phyloP scores from a whole-genome alignment of 2,113 vertebrate genomes.

The Anas platyrhynchos region DNA sequence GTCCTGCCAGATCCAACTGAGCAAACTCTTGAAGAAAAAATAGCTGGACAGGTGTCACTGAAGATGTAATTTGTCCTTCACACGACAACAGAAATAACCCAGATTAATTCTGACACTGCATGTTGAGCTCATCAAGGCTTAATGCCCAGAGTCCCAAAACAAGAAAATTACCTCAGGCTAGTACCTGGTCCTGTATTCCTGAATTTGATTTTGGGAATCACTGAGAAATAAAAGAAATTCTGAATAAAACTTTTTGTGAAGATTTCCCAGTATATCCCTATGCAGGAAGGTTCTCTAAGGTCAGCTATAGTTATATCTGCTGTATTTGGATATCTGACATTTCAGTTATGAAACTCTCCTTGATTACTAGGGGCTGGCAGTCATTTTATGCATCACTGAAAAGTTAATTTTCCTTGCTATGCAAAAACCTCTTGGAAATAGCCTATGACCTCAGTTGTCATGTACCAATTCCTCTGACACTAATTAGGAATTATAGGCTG shows the following conservation, averaged over 20 bases:
- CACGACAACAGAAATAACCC: neutral
- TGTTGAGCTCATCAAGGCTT: neutral
- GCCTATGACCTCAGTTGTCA: neutral
- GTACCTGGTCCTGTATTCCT: neutral
- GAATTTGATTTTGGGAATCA: neutral
- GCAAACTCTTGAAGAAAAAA: neutral
- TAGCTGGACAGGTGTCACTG: neutral
- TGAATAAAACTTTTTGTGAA: neutral
- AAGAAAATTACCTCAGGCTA: neutral
- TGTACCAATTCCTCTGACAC: slow-evolving; percentile 10
- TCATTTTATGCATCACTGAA: neutral
- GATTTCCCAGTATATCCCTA: neutral
- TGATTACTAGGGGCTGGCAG: neutral
- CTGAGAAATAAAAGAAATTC: neutral
- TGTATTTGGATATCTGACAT: neutral
- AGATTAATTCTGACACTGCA: neutral
- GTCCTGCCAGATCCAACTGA: neutral
- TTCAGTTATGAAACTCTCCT: neutral
- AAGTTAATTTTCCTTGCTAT: neutral
- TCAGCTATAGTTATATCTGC: neutral
- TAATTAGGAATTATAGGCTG: slow-evolving; percentile 11
- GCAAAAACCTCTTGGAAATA: neutral
- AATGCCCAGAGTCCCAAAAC: neutral
- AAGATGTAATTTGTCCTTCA: neutral
- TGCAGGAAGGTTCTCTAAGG: neutral